Base-by-base conservation (phyloP, 2,797 vertebrate genomes). In the Salmo trutta region DNA sequence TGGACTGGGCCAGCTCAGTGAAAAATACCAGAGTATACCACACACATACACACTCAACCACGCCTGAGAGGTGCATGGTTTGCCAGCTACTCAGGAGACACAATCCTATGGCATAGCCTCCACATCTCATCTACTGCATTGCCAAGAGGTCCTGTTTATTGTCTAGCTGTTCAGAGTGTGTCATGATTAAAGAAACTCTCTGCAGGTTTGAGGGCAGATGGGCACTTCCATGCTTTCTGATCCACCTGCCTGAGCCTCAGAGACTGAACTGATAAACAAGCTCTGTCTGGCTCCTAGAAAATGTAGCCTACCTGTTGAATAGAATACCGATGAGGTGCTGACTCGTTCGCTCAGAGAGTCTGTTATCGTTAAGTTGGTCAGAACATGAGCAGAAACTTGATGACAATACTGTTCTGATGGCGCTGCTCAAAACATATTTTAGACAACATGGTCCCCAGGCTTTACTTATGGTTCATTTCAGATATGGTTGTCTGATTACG, bases 1-100 rank as follows among this genome's bases (percentile, higher is more conserved):
- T 41, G n/a, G 70, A 21, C 21, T 41, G 53, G 2, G 54, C 74
- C 81, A 47, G 86, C 81, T 73, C 31, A 73, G 81, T 24, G 77
- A 80, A 75, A 79, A 87, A 81, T 75, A 77, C 33, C 71, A 6
- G 5, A 76, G 36, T 47, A 31, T 83, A 86, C 85, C 41, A 83
- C 74, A 69, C 33, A 41, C 8, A 8, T 41, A 41, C 5, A 41
- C 36, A 41, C 36, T 41, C 36, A 41, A 41, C 36, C 36, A 41
- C 8, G 7, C 8, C 36, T 41, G 4, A 7, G 54, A 1, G 14
- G 41, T 41, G 8, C n/a, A 19, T 21, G 8, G 24, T 31, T 33
- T 73, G 8, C 24, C 51, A 36, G 52, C 54, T 21, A 4, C 33
- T 41, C 41, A 12, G 33, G 17, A 15, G 19, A 75, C 70, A 78